Percentiles rank a stretch among this genome's conserved stretches.
Evolutionary conservation across 2,888 invertebrate species (phyloP).

Genomic region (Drosophila demipolita): DNA sequence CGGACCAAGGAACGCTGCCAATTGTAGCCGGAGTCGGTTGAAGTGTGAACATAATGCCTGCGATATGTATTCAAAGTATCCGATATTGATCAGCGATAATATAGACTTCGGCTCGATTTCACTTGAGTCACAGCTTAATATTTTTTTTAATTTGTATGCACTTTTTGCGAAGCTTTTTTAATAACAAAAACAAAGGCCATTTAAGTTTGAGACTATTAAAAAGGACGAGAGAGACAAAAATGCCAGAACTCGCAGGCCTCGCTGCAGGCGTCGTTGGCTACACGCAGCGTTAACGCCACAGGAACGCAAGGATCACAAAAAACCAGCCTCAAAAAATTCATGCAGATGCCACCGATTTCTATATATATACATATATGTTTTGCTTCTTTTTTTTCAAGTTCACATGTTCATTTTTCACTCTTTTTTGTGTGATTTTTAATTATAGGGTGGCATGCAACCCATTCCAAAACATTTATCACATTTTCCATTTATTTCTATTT

Average conservation of each 20-base stretch:
- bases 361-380: not conserved
- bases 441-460: conserved; percentile 1
- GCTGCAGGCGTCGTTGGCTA: conserved; percentile 39
- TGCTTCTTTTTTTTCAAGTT: conserved; percentile 51
- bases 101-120: not conserved
- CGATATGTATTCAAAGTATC: conserved; percentile 7
- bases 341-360: conserved; percentile 33
- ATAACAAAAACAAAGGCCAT: not conserved
- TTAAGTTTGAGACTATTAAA: not conserved
- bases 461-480: conserved; percentile 5
- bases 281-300: conserved; percentile 44
- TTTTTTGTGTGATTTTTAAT: conserved; percentile 8
- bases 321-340: conserved; percentile 23
- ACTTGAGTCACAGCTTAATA: not conserved
- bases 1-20: conserved; percentile 91
- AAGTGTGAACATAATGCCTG: conserved; percentile 86
- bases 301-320: conserved; percentile 13
- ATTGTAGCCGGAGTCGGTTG: conserved; percentile 93
- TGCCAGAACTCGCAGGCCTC: conserved; percentile 20
- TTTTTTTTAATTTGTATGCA: not conserved
- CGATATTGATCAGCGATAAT: not conserved
- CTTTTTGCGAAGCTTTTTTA: not conserved
- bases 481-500: conserved; percentile 13
- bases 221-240: conserved; percentile 5
- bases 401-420: conserved; percentile 58